A percentile compares a stretch with the other conserved stretches of the same genome.
Conservation (phyloP, 2,888 invertebrate genomes). For the Pyrrhia umbra region DNA sequence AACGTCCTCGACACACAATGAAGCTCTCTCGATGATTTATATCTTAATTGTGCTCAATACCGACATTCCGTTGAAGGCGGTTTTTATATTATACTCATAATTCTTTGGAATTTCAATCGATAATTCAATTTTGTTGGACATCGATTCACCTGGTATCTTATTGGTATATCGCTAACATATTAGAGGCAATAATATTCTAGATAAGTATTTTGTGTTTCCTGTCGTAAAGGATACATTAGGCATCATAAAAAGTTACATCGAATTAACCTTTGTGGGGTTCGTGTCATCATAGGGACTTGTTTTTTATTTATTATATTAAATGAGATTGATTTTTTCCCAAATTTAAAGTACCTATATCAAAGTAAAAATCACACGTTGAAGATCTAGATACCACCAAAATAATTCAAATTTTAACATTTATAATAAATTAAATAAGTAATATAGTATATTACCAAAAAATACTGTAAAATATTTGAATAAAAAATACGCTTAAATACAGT, state of each 20-base stretch:
- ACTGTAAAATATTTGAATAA: neutral
- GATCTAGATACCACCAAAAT: neutral
- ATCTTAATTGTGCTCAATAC: slow-evolving; percentile 84
- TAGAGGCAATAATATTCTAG: slow-evolving; percentile 56
- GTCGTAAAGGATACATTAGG: slow-evolving; percentile 54
- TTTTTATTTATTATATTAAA: slow-evolving; percentile 25
- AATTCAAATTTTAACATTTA: neutral
- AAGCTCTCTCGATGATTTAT: slow-evolving; percentile 87
- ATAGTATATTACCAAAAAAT: neutral
- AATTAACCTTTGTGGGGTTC: slow-evolving; percentile 53
- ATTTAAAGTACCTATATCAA: too few species aligned
- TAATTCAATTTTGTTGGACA: slow-evolving; percentile 60
- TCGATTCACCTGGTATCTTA: slow-evolving; percentile 60
- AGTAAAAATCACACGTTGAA: too few species aligned
- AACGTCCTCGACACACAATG: slow-evolving; percentile 87
- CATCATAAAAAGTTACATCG: slow-evolving; percentile 55
- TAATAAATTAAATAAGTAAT: neutral
- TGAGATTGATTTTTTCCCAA: slow-evolving; percentile 13
- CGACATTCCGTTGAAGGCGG: slow-evolving; percentile 78
- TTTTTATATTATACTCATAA: slow-evolving; percentile 80
- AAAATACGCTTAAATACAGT: slow-evolving; percentile 1
- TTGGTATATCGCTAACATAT: slow-evolving; percentile 58
- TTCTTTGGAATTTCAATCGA: slow-evolving; percentile 73
- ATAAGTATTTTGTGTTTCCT: slow-evolving; percentile 59
- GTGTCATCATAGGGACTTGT: slow-evolving; percentile 44